Evolutionary conservation across 2,113 vertebrate genomes (phyloP).

Genomic region (Clarias gariepinus): DNA sequence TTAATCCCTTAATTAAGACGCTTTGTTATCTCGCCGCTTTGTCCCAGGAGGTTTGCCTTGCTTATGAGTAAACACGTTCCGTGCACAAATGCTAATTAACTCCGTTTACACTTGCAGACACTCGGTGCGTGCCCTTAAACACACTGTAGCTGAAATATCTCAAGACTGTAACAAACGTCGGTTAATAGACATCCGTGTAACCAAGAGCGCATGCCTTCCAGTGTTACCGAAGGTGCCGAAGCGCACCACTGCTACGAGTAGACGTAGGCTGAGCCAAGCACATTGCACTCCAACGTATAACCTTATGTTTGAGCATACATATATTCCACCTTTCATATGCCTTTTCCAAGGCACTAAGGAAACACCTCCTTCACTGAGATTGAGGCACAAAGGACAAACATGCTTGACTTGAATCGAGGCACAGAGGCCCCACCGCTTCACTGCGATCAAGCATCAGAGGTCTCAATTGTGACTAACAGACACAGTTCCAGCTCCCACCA

Average conservation of each 20-base stretch:
- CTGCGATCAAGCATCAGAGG: not conserved
- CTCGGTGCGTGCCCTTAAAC: conserved; percentile 33
- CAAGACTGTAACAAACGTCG: not conserved
- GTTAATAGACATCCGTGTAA: not conserved
- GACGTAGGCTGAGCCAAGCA: not conserved
- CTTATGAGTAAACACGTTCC: conserved; percentile 59
- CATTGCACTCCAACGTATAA: not conserved
- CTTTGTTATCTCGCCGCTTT: conserved; percentile 53
- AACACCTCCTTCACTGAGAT: not conserved
- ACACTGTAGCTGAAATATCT: conserved; percentile 25
- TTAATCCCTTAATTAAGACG: conserved; percentile 57
- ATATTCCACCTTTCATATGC: not conserved
- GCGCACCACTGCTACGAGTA: not conserved
- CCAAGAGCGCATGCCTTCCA: not conserved
- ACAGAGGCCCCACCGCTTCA: not conserved
- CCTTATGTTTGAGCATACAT: not conserved
- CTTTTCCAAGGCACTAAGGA: not conserved
- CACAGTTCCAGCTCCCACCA: not conserved
- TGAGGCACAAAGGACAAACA: not conserved
- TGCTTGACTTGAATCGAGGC: not conserved
- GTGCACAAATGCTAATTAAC: conserved; percentile 58
- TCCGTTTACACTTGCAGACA: conserved; percentile 46
- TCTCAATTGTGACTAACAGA: not conserved
- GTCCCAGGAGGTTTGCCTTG: conserved; percentile 43
- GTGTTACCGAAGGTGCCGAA: not conserved